Base-by-base conservation (phyloP, 2,888 invertebrate genomes). In the Odontocolon sp. region DNA sequence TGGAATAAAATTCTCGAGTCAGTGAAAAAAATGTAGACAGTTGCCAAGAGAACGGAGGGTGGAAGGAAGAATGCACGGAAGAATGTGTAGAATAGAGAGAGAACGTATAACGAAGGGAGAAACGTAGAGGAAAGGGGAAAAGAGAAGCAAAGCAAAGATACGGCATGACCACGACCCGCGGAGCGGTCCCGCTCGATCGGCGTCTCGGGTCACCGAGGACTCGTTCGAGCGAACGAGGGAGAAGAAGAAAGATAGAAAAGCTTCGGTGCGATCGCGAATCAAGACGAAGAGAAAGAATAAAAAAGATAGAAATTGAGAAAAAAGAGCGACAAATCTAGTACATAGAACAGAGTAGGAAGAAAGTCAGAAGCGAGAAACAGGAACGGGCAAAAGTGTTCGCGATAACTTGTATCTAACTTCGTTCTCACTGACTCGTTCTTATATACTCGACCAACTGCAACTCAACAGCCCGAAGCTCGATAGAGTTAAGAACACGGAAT, bases 11-110 rank as follows among this genome's bases (percentile, higher is more conserved):
- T 77, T 88, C 87, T 85, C 86, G 83, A 83, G 86, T 78, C 83
- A 84, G 84, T 85, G 66, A 88, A 87, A 89, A 89, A 89, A 88
- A 89, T 84, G 87, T 86, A 84, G 88, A 87, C 86, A 84, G 85
- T 84, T 83, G 78, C 81, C 81, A 79, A 78, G 81, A 61, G 66
- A 36, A 54, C 28, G 23, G 28, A 42, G 69, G 79, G 78, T 54
- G 54, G 80, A 77, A 78, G 75, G 64, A 81, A 80, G 9, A 33
- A n/a, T 8, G n/a, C 21, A 21, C 16, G 38, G 28, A 6, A 16
- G 42, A 31, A 2, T 28, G 59, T 5, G 42, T n/a, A 45, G 57
- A 50, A 38, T 52, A 18, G 54, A 31, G 66, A 59, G 67, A 33
- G 31, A 64, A 42, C 72, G 54, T 23, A 3, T 18, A 54, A 38